A percentile compares a stretch with the other conserved stretches of the same genome.
phyloP scores from a whole-genome alignment of 37 sponge, comb jelly and placozoan species.

The Cliona cf. orientalis region DNA sequence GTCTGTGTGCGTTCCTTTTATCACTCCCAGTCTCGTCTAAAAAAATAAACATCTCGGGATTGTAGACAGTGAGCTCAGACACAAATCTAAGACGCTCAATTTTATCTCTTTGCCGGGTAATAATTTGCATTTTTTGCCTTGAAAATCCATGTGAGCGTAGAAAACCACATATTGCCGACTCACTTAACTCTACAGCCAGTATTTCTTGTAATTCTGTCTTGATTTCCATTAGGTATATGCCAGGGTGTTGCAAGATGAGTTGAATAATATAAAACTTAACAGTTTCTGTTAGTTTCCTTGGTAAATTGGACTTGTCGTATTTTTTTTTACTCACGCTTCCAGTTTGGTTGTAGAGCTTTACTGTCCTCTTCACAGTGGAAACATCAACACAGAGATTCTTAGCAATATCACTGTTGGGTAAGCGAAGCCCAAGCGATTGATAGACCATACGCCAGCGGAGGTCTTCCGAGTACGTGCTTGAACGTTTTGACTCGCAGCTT shows the following conservation, averaged over 20 bases:
- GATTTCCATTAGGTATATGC: constrained; percentile 5
- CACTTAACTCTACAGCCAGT: not conserved
- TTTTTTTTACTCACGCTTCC: not conserved
- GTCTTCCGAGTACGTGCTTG: constrained; percentile 8
- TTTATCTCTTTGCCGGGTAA: constrained; percentile 5
- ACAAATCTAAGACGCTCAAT: not conserved
- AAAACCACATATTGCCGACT: not conserved
- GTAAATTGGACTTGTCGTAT: not conserved
- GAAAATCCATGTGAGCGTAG: not conserved
- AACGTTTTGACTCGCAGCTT: not conserved
- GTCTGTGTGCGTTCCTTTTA: not conserved
- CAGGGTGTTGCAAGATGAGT: constrained; percentile 6
- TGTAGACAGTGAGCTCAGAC: not conserved
- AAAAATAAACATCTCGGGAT: not conserved
- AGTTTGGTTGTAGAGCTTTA: not conserved
- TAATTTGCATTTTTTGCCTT: not conserved
- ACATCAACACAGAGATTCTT: not conserved
- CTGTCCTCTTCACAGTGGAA: constrained; percentile 7
- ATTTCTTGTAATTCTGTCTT: not conserved
- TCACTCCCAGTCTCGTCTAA: constrained; percentile 27
- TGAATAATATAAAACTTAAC: not conserved
- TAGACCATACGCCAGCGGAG: constrained; percentile 14
- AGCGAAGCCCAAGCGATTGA: not conserved
- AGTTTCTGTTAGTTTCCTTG: not conserved
- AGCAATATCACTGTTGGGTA: not conserved